A percentile compares a stretch with the other conserved stretches of the same genome.
These are phyloP conservation scores for Philaethria dido DNA, from an alignment of 2,888 invertebrate species.

Conservation along the genomic window DNA sequence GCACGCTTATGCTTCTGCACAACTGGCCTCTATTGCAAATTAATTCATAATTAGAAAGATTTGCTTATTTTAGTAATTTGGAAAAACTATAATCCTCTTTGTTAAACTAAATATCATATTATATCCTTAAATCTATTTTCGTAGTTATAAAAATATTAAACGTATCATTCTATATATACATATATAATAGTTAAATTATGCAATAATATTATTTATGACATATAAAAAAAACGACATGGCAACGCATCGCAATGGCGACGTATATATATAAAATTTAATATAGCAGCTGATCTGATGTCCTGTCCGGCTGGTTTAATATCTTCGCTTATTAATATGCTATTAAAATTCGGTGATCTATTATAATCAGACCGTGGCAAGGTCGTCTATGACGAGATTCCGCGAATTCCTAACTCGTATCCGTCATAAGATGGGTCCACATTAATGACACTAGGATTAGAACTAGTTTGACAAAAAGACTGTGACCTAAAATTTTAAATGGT, in stretches of 20 bases:
- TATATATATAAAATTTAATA: conserved; percentile 27
- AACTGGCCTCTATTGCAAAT: too few relatives aligned
- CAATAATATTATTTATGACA: not conserved
- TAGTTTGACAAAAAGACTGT: not conserved
- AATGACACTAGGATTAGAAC: conserved; percentile 2
- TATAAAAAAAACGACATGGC: conserved; percentile 34
- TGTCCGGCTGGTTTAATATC: conserved; percentile 34
- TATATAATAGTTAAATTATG: not conserved
- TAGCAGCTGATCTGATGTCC: conserved; percentile 30
- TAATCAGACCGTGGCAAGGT: conserved; percentile 49
- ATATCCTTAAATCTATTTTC: not conserved
- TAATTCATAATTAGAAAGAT: not conserved
- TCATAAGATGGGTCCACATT: conserved; percentile 31
- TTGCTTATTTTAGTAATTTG: not conserved
- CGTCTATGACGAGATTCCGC: conserved; percentile 44
- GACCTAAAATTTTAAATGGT: not conserved
- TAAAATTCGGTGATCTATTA: conserved; percentile 50
- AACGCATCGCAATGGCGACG: conserved; percentile 31
- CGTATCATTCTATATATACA: too few relatives aligned
- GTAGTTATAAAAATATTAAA: not conserved
- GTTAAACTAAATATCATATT: not conserved
- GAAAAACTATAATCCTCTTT: too few relatives aligned
- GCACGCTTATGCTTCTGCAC: too few relatives aligned
- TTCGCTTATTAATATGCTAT: conserved; percentile 41
- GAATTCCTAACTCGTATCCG: conserved; percentile 46